Conservation (phyloP, 1,140 invertebrate species). For the Caenorhabditis latens region DNA sequence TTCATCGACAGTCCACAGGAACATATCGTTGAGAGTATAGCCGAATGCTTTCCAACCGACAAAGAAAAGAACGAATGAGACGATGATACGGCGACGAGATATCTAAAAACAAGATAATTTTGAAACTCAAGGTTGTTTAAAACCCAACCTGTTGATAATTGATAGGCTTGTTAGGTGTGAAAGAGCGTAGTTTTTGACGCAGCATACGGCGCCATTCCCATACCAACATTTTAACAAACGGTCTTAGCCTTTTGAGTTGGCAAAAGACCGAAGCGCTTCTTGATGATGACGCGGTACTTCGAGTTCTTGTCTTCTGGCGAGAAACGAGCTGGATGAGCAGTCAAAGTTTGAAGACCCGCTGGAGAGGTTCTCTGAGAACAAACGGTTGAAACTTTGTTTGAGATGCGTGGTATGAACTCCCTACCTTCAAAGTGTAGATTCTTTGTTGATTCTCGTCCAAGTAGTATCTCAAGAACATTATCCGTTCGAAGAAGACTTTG, state of each 20-base stretch:
- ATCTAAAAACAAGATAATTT: slow-evolving; percentile 66
- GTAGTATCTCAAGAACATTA: slow-evolving; percentile 80
- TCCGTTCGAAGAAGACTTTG: neutral
- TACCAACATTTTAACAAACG: slow-evolving; percentile 80
- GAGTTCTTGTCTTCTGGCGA: slow-evolving; percentile 96
- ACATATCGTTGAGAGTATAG: slow-evolving; percentile 65
- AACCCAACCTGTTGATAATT: slow-evolving; percentile 60
- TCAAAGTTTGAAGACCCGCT: slow-evolving; percentile 85
- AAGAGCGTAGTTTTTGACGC: slow-evolving; percentile 67
- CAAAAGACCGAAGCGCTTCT: slow-evolving; percentile 89
- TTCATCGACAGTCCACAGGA: slow-evolving; percentile 68
- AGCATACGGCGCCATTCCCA: slow-evolving; percentile 68
- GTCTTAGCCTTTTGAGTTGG: slow-evolving; percentile 88
- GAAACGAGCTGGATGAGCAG: slow-evolving; percentile 93
- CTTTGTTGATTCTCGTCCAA: slow-evolving; percentile 79
- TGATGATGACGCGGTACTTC: slow-evolving; percentile 88
- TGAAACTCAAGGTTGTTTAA: neutral
- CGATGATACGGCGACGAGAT: slow-evolving; percentile 65
- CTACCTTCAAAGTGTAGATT: slow-evolving; percentile 80
- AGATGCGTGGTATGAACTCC: neutral
- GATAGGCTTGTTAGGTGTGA: slow-evolving; percentile 54
- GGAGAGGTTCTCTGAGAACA: slow-evolving; percentile 84
- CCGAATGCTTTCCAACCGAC: slow-evolving; percentile 69
- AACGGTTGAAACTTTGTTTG: neutral
- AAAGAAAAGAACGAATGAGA: slow-evolving; percentile 70